phyloP scores from a whole-genome alignment of 2,797 vertebrate species.

The Denticeps clupeoides region DNA sequence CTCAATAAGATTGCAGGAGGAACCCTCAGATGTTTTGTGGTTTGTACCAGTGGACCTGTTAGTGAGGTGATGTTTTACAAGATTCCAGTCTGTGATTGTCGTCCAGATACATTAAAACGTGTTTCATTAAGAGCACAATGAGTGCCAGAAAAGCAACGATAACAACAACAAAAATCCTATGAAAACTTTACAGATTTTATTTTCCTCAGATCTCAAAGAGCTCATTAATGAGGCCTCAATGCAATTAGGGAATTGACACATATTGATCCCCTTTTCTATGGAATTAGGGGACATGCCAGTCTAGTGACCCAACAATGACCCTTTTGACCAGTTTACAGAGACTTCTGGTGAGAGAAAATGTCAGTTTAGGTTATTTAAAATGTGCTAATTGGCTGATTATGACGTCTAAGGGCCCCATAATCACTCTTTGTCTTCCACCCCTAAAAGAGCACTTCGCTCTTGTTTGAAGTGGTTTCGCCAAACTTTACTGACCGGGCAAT shows the following conservation, averaged over 20 bases:
- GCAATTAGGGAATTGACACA: background rate
- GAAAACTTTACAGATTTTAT: constrained; percentile 12
- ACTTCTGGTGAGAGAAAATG: too few relatives aligned
- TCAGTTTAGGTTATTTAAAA: too few relatives aligned
- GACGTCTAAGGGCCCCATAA: constrained; percentile 19
- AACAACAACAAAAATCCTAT: constrained; percentile 8
- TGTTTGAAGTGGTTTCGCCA: constrained; percentile 29
- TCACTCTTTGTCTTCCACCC: constrained; percentile 5
- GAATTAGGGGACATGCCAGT: too few relatives aligned
- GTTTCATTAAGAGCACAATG: background rate
- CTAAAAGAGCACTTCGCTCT: background rate
- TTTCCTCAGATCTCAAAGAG: background rate
- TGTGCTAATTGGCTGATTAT: constrained; percentile 7
- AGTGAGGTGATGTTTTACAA: constrained; percentile 9
- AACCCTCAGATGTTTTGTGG: background rate
- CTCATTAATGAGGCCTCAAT: background rate
- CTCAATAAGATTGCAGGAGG: background rate
- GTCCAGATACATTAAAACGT: background rate
- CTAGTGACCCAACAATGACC: too few relatives aligned
- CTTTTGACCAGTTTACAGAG: too few relatives aligned
- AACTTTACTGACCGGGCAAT: constrained; percentile 23
- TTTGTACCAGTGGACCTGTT: background rate
- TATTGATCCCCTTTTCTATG: background rate
- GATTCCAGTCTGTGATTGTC: background rate
- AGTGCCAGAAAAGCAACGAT: background rate